Evolutionary conservation across 2,797 vertebrate genomes (phyloP).

Genomic region (Scyliorhinus canicula): DNA sequence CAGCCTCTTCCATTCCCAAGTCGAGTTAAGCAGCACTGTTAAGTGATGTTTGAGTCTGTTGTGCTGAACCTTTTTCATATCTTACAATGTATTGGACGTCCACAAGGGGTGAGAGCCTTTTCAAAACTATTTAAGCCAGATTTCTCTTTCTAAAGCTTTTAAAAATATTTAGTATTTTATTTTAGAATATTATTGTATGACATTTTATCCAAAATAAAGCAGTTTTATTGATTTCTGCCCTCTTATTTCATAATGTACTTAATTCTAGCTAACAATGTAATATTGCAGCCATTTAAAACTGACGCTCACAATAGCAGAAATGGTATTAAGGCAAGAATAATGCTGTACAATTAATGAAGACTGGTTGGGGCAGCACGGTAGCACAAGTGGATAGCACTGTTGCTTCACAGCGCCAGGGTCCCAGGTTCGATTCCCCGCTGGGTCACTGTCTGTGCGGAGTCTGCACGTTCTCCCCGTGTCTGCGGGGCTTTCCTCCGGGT

Average conservation of each 20-base stretch:
- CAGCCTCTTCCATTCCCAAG: neutral
- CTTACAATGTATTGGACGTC: neutral
- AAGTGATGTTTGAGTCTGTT: neutral
- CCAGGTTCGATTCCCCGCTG: too few relatives aligned
- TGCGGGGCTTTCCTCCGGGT: too few relatives aligned
- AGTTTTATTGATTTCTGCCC: neutral
- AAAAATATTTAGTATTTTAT: neutral
- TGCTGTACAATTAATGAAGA: neutral
- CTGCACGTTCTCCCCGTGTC: too few relatives aligned
- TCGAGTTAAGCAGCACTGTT: neutral
- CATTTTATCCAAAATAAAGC: neutral
- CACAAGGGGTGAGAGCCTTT: neutral
- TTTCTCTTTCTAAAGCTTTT: neutral
- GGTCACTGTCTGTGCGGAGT: too few relatives aligned
- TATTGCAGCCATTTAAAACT: neutral
- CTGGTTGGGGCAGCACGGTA: too few relatives aligned
- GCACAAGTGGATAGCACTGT: too few relatives aligned
- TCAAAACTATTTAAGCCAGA: neutral
- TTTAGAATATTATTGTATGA: slow-evolving; percentile 2
- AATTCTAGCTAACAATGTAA: neutral
- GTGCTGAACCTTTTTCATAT: neutral
- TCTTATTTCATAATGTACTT: neutral
- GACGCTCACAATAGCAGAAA: neutral
- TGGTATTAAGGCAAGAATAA: neutral
- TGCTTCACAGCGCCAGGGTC: too few relatives aligned